phyloP scores from a whole-genome alignment of 2,113 vertebrate genomes.

The Neogobius melanostomus region DNA sequence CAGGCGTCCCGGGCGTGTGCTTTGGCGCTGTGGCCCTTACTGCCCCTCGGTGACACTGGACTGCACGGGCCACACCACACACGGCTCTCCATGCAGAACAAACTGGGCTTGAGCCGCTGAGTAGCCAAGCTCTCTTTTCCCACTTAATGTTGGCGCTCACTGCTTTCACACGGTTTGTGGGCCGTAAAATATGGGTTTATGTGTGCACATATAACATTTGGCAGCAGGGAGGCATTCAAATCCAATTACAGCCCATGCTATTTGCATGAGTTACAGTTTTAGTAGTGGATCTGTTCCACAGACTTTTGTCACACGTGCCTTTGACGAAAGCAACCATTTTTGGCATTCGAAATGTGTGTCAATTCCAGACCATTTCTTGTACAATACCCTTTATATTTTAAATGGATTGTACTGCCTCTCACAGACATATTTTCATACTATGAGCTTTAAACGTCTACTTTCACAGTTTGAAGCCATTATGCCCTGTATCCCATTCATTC shows the following conservation, averaged over 20 bases:
- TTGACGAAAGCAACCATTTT: conserved; percentile 24
- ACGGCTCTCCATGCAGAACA: conserved; percentile 66
- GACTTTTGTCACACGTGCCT: conserved; percentile 52
- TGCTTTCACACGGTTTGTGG: conserved; percentile 70
- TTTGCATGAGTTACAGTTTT: conserved; percentile 75
- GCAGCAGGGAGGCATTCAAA: conserved; percentile 75
- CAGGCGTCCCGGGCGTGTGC: conserved; percentile 57
- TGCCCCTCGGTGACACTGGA: conserved; percentile 53
- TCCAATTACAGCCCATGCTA: conserved; percentile 72
- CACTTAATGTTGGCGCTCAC: conserved; percentile 57
- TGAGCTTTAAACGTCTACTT: conserved; percentile 22
- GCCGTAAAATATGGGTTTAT: conserved; percentile 75
- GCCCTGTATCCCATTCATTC: not conserved
- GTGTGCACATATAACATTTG: conserved; percentile 74
- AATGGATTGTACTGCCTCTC: not conserved
- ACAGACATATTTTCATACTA: conserved; percentile 3
- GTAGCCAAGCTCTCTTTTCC: conserved; percentile 60
- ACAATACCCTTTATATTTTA: conserved; percentile 15
- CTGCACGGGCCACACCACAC: conserved; percentile 50
- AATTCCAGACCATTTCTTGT: conserved; percentile 28
- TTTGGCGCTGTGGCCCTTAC: conserved; percentile 46
- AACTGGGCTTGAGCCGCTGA: conserved; percentile 66
- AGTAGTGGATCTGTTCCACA: conserved; percentile 48
- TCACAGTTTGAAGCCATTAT: conserved; percentile 1
- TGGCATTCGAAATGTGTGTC: conserved; percentile 28